Conservation (phyloP, 2,797 vertebrate species). For the Mus spretus region DNA sequence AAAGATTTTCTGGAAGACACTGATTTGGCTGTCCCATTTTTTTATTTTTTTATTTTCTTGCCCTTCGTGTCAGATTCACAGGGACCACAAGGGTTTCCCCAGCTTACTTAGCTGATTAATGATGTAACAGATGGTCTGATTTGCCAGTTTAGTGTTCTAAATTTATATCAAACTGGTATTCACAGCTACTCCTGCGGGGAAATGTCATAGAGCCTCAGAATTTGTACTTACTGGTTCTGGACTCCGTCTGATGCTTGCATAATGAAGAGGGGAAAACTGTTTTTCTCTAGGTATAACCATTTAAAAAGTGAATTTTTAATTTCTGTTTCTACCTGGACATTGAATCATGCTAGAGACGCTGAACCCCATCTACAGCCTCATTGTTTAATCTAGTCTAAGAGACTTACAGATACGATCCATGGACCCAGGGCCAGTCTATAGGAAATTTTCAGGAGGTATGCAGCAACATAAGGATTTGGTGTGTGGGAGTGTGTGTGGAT, state of each 20-base stretch:
- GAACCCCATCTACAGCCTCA: not conserved
- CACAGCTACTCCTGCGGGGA: slow-evolving; percentile 24
- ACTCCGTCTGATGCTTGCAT: slow-evolving; percentile 2
- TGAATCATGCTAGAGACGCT: not conserved
- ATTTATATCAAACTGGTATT: slow-evolving; percentile 71
- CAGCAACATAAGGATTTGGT: not conserved
- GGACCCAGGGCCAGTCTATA: not conserved
- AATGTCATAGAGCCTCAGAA: slow-evolving; percentile 23
- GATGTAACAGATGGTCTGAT: slow-evolving; percentile 72
- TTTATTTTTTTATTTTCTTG: not conserved
- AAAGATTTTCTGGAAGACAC: slow-evolving; percentile 6
- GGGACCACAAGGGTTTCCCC: slow-evolving; percentile 15
- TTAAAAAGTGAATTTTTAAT: slow-evolving; percentile 38
- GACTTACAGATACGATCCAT: slow-evolving; percentile 11
- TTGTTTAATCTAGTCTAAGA: slow-evolving; percentile 13
- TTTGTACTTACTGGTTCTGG: not conserved
- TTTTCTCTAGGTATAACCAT: slow-evolving; percentile 27
- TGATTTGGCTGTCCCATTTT: not conserved
- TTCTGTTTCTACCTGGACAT: not conserved
- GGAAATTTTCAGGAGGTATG: slow-evolving; percentile 19
- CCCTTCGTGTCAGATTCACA: slow-evolving; percentile 29
- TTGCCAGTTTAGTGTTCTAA: slow-evolving; percentile 72
- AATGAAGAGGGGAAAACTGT: not conserved
- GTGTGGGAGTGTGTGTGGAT: too few relatives aligned
- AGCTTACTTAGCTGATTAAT: slow-evolving; percentile 73